Evolutionary conservation across 2,113 vertebrate species (phyloP), one percentile per base, ranked within the genome.

Genomic region (Jacana jacana): DNA sequence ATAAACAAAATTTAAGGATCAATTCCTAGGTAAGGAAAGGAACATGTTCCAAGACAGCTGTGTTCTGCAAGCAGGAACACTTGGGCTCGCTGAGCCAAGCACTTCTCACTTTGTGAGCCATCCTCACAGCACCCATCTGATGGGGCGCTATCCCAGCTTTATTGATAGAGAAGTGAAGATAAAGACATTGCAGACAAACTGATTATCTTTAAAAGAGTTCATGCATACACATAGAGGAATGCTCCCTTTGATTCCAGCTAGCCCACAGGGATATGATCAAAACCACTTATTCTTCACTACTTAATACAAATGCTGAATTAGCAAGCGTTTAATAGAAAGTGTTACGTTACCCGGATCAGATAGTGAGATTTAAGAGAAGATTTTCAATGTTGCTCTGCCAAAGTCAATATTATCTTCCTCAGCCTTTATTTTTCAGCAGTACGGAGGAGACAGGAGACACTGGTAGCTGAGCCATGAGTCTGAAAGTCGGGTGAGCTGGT

Each of bases 271-370:
- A 94, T 94, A 35, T 13, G 40, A 92, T 96, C 90, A 92, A 84
- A 87, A 3, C 46, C 61, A 72, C 70, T 86, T 82, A 89, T 73
- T 94, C 84, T 73, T 89, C 68, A 84, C 28, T 28, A 63, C 37
- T 91, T 76, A 37, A 89, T 28, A 40, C 82, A 95, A 88, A 91
- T 49, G 66, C 78, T 85, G 94, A 91, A 82, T 54, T 73, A 89
- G 20, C 71, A 82, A 79, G 40, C 3, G 17, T 72, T 75, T 82
- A 46, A 37, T 89, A 70, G 75, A 80, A 89, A 89, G 63, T n/a
- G 58, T 96, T 89, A 86, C 28, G 0, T 69, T 95, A 54, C 63
- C 44, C 88, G 70, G 28, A 92, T 77, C 79, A 91, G 84, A 89
- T 15, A 66, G 37, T 30, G 37, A 72, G 85, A 80, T 72, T 69